These are phyloP conservation scores for Liopterus haemorrhoidalis DNA, from an alignment of 2,888 invertebrate genomes.

Conservation along the genomic window DNA sequence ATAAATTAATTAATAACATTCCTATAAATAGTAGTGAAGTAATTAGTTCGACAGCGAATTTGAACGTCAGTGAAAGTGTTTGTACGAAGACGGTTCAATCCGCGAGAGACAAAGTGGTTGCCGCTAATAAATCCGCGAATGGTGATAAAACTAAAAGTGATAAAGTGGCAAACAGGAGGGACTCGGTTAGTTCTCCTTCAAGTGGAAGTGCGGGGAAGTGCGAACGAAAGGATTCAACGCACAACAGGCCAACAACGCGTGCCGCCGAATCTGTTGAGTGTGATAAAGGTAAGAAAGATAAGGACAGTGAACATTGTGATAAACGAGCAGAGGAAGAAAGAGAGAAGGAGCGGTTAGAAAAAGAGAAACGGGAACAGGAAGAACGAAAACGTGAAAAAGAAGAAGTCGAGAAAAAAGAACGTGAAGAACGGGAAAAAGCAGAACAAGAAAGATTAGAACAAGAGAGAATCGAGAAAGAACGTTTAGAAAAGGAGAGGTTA, in stretches of 20 bases:
- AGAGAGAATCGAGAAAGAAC: constrained; percentile 42
- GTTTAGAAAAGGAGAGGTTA: constrained; percentile 42
- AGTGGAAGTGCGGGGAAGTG: constrained; percentile 36
- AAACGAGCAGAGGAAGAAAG: constrained; percentile 36
- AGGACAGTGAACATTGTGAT: constrained; percentile 39
- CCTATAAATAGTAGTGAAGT: constrained; percentile 31
- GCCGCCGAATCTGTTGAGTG: constrained; percentile 13
- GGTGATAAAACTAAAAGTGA: constrained; percentile 35
- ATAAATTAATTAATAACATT: constrained; percentile 27
- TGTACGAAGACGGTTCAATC: constrained; percentile 23
- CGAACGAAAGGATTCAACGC: constrained; percentile 40
- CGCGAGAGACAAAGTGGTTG: constrained; percentile 31
- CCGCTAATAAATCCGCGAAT: constrained; percentile 10
- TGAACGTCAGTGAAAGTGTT: not conserved
- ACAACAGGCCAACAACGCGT: constrained; percentile 35
- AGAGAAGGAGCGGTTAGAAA: constrained; percentile 35
- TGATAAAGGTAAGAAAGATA: constrained; percentile 35
- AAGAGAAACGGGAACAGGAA: constrained; percentile 33
- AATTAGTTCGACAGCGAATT: not conserved
- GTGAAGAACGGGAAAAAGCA: constrained; percentile 36
- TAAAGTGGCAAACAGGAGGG: constrained; percentile 36
- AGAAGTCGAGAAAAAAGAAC: constrained; percentile 33
- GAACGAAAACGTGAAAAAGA: constrained; percentile 33
- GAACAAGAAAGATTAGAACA: constrained; percentile 43
- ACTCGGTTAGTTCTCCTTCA: constrained; percentile 30